These are phyloP conservation scores for Lontra canadensis DNA, from an alignment of 2,113 vertebrate genomes.

Conservation along the genomic window DNA sequence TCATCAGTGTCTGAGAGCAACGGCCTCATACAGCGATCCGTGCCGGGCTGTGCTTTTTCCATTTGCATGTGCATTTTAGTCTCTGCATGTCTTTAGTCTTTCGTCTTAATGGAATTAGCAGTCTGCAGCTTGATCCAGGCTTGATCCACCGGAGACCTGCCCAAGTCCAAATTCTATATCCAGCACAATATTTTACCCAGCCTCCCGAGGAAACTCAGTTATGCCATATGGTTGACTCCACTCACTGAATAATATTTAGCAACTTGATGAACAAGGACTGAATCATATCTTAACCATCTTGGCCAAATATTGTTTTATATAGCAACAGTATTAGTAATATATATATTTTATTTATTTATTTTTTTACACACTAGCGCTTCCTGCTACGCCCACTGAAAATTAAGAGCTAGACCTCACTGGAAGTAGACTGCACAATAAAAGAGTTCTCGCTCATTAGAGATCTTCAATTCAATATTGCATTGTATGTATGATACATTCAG, in stretches of 20 bases:
- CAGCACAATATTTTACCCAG: slow-evolving; percentile 4
- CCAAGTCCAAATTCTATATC: slow-evolving; percentile 23
- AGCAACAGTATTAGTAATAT: slow-evolving; percentile 85
- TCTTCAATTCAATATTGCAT: slow-evolving; percentile 6
- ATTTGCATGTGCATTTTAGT: background rate
- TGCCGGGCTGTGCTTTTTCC: background rate
- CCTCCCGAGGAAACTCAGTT: slow-evolving; percentile 49
- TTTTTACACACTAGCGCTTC: slow-evolving; percentile 83
- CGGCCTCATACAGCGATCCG: background rate
- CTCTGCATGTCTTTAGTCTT: background rate
- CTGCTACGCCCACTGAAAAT: slow-evolving; percentile 84
- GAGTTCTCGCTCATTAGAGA: slow-evolving; percentile 14
- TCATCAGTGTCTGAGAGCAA: slow-evolving; percentile 11
- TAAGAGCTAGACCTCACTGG: slow-evolving; percentile 82
- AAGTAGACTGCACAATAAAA: slow-evolving; percentile 59
- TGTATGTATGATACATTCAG: slow-evolving; percentile 48
- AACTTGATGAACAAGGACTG: slow-evolving; percentile 83
- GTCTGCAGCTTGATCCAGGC: background rate
- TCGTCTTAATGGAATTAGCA: background rate
- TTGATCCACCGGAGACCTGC: background rate
- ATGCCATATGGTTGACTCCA: slow-evolving; percentile 80
- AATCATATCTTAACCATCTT: slow-evolving; percentile 85
- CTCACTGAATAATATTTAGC: slow-evolving; percentile 84
- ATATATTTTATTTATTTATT: slow-evolving; percentile 78
- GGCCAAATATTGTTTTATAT: slow-evolving; percentile 87